Base-by-base conservation (phyloP, 2,113 vertebrate genomes). In the Nibea coibor region DNA sequence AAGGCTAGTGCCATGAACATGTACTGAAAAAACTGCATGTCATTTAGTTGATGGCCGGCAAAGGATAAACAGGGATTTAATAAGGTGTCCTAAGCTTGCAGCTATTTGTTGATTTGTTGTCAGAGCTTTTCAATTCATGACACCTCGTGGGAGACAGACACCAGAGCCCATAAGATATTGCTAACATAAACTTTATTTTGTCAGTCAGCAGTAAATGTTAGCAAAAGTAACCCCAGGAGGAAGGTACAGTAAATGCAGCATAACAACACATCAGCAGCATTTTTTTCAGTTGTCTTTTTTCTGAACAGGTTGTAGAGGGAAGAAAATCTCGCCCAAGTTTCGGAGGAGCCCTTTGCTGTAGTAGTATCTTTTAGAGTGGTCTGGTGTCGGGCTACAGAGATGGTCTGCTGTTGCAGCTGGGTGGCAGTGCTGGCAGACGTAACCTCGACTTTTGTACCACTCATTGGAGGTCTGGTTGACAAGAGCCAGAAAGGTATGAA, bases 401-500 rank as follows among this genome's bases (percentile, higher is more conserved):
- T 77, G 47, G 59, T 93, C 88, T 0, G 85, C 83, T 1, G 81
- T 17, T 5, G 77, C 3, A 7, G 80, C 17, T 3, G 94, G 91
- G 66, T 85, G 91, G 88, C 94, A 95, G 88, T 94, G 91, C 57
- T 91, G 93, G 19, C 91, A 93, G 11, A 85, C 56, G 0, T 54
- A 61, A 22, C 93, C 91, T 76, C 93, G 87, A 5, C 91, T 87
- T 80, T 95, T 97, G 90, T 92, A 95, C 98, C 98, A 99, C 81
- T 99, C 97, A 0, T 98, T 97, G 35, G 96, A 94, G 2, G 98
- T 99, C 87, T 96, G 97, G 93, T 99, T 99, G 82, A 96, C 95
- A 42, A 96, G 72, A 20, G 93, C 94, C 90, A 99, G 83, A 68
- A 96, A 98, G 0, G 95, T 85, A 26, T 75, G 91, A 86, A 99